A percentile compares a stretch with the other conserved stretches of the same genome.
phyloP scores from a whole-genome alignment of 2,888 invertebrate species.

The Campaea margaritaria region DNA sequence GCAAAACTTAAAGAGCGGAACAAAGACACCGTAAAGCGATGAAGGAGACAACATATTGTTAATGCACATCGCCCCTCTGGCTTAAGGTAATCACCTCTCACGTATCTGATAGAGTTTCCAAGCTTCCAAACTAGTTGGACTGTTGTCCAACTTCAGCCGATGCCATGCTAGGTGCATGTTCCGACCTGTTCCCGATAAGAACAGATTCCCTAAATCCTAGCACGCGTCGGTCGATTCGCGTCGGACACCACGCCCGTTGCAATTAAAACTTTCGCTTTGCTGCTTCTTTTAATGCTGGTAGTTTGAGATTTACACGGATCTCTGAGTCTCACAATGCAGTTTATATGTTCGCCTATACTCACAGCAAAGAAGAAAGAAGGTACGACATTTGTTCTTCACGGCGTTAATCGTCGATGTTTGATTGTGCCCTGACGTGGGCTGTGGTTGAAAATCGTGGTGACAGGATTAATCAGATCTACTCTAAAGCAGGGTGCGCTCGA shows the following conservation, averaged over 20 bases:
- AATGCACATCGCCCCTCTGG: conserved; percentile 52
- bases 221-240: conserved; percentile 55
- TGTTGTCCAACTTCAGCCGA: conserved; percentile 75
- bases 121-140: conserved; percentile 82
- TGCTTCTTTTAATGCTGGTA: conserved; percentile 42
- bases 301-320: conserved; percentile 16
- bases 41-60: conserved; percentile 46
- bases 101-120: conserved; percentile 82
- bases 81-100: conserved; percentile 76
- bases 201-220: conserved; percentile 76
- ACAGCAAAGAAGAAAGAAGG: background rate
- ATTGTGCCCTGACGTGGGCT: too few relatives aligned
- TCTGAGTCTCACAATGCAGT: background rate
- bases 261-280: conserved; percentile 70
- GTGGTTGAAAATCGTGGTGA: too few relatives aligned
- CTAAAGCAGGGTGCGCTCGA: too few relatives aligned
- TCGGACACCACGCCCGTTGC: conserved; percentile 59
- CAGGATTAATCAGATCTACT: too few relatives aligned
- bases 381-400: background rate
- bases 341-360: background rate
- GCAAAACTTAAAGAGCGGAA: background rate
- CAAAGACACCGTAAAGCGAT: background rate
- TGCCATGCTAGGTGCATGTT: conserved; percentile 71
- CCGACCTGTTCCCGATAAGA: conserved; percentile 74
- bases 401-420: too few relatives aligned